phyloP scores from a whole-genome alignment of 2,797 vertebrate species.

The Luscinia megarhynchos region DNA sequence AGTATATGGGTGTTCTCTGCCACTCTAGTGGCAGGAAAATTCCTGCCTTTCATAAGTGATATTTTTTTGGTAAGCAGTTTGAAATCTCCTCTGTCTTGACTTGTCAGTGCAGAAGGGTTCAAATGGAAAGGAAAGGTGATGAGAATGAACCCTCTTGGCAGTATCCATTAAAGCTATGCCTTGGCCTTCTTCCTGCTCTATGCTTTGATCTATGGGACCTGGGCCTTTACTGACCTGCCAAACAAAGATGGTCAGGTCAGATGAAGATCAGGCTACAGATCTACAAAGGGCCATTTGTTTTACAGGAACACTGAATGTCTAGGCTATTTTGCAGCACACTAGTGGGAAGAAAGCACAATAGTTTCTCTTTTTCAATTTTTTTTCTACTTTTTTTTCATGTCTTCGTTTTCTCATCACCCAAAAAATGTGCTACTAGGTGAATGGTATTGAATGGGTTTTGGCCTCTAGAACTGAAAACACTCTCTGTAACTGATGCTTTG shows the following conservation, averaged over 20 bases:
- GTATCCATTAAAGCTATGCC: not conserved
- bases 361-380: not conserved
- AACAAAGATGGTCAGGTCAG: not conserved
- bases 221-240: not conserved
- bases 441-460: slow-evolving; percentile 30
- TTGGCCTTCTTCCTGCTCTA: not conserved
- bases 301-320: not conserved
- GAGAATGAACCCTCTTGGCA: not conserved
- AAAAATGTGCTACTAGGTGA: not conserved
- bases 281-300: not conserved
- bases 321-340: not conserved
- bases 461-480: slow-evolving; percentile 57
- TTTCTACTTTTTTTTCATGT: not conserved
- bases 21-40: not conserved
- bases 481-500: slow-evolving; percentile 61
- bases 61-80: rapidly evolving
- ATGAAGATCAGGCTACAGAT: not conserved
- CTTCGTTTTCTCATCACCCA: not conserved
- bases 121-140: not conserved
- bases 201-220: not conserved
- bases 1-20: not conserved
- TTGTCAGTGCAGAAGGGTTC: not conserved
- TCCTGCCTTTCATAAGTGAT: not conserved
- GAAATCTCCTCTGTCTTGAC: not conserved
- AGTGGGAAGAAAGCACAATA: not conserved